These are phyloP conservation scores for Procambarus virginalis DNA, from an alignment of 1,140 invertebrate genomes.

Conservation along the genomic window DNA sequence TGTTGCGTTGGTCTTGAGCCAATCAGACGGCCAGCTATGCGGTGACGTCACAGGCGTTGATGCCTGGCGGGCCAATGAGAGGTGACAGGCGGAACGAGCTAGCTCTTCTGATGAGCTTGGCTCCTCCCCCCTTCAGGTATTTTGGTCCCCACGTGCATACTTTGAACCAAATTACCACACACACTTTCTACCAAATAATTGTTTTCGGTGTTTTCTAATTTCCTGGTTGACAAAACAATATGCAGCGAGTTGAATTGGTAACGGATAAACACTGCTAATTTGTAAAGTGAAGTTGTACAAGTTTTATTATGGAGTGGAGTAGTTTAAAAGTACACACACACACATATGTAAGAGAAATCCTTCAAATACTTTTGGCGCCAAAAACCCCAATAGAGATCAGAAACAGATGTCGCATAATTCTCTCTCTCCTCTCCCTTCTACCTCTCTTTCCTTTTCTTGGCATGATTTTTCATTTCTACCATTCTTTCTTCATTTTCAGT, in stretches of 20 bases:
- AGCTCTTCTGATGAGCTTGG: slow-evolving; percentile 43
- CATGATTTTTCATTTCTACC: neutral
- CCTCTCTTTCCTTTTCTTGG: neutral
- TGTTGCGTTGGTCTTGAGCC: slow-evolving; percentile 44
- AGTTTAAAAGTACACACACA: too few relatives aligned
- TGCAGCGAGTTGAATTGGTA: too few relatives aligned
- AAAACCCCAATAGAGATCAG: slow-evolving; percentile 2
- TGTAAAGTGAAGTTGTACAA: too few relatives aligned
- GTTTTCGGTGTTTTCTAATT: neutral
- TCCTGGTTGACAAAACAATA: neutral
- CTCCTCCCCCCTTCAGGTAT: slow-evolving; percentile 32
- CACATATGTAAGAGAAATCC: neutral
- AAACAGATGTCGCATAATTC: slow-evolving; percentile 16
- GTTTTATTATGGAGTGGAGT: too few relatives aligned
- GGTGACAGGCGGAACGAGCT: slow-evolving; percentile 66
- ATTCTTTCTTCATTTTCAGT: neutral
- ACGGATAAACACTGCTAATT: too few relatives aligned
- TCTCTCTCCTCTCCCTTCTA: neutral
- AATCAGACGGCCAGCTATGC: slow-evolving; percentile 56
- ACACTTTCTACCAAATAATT: neutral
- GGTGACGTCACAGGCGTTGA: slow-evolving; percentile 59
- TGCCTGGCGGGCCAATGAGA: slow-evolving; percentile 57
- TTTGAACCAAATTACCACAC: neutral
- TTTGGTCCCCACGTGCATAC: slow-evolving; percentile 41
- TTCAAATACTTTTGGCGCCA: neutral